These are phyloP conservation scores for Aleiodes leptofemur DNA, from an alignment of 2,888 invertebrate genomes.

Conservation along the genomic window DNA sequence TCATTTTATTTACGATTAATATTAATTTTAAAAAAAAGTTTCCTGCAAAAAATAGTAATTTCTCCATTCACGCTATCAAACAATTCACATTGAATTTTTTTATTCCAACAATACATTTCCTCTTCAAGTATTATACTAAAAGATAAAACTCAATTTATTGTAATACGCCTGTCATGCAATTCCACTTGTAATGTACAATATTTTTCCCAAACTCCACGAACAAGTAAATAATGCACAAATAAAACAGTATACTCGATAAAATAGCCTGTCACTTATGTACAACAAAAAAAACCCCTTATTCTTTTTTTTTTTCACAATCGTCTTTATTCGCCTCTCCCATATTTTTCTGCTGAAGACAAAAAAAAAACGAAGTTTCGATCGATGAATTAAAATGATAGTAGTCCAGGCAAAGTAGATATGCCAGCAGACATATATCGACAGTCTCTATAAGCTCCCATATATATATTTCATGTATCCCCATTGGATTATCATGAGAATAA, in stretches of 20 bases:
- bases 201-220: slow-evolving; percentile 12
- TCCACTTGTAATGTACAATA: background rate
- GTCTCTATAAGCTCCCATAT: background rate
- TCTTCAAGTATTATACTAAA: background rate
- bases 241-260: slow-evolving; percentile 7
- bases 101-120: background rate
- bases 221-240: slow-evolving; percentile 19
- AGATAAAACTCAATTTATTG: slow-evolving; percentile 2
- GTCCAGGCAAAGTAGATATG: background rate
- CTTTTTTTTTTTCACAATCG: background rate
- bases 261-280: slow-evolving; percentile 7
- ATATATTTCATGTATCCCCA: slow-evolving; percentile 6
- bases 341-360: background rate
- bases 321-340: slow-evolving; percentile 12
- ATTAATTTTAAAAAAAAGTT: too few species aligned
- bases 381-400: slow-evolving; percentile 29
- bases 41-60: too few species aligned
- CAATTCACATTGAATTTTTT: background rate
- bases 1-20: too few species aligned
- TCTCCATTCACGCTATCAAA: too few species aligned
- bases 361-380: background rate
- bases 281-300: slow-evolving; percentile 9
- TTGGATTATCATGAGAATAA: slow-evolving; percentile 47
- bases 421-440: background rate
- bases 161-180: slow-evolving; percentile 9